Base-by-base conservation (phyloP, 2,113 vertebrate genomes). In the Eubucco bourcierii region DNA sequence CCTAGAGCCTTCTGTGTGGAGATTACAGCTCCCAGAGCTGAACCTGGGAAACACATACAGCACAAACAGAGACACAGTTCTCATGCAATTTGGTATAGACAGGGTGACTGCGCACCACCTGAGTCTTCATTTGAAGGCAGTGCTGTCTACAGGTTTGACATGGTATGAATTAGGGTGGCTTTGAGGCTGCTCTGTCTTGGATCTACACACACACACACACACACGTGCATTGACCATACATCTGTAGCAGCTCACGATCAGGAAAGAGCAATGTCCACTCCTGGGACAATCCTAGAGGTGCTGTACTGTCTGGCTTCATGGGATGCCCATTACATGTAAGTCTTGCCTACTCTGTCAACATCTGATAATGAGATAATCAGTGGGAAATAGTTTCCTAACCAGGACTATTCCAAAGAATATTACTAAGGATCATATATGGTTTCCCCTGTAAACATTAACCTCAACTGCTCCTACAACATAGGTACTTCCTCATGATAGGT, bases 31-130 rank as follows among this genome's bases (percentile, higher is more conserved):
- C 27, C 60, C 41, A 46, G 27, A 75, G 34, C 20, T 5, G 2
- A 29, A 52, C 8, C 11, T 12, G 72, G 33, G 52, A 44, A 39
- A 70, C 20, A 6, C 0, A 0, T 12, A 10, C 16, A 56, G 86
- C 25, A n/a, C 10, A 41, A 41, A 41, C 39, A 41, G 1, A 71
- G 33, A 37, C 39, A 13, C 6, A 8, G 37, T 37, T 63, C 28
- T 59, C 5, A 0, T 1, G 0, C 4, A 7, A 47, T 29, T 60
- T 77, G 63, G 4, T 34, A 23, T 1, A 6, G 59, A 56, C 34
- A 47, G 3, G 46, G 14, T 21, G 31, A 16, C 47, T 37, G 41
- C 2, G 1, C 9, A 5, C 47, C 15, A 29, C 37, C 15, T 2
- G 16, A 64, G 28, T 10, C 74, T 68, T 82, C 72, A 12, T 52